phyloP scores from a whole-genome alignment of 2,797 vertebrate species.

The Hyperoplus lanceolatus region DNA sequence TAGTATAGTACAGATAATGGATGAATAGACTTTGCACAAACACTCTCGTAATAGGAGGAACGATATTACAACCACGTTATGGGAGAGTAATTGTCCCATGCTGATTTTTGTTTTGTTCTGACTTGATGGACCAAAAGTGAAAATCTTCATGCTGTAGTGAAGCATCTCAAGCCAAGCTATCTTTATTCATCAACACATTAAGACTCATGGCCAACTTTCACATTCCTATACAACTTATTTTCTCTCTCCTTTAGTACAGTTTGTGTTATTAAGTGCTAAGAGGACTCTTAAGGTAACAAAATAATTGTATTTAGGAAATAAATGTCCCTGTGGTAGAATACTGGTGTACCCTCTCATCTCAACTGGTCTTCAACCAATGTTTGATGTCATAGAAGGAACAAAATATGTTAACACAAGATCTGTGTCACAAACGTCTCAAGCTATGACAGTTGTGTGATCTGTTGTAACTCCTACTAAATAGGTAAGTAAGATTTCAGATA shows the following conservation, averaged over 20 bases:
- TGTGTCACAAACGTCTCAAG: background rate
- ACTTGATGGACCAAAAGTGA: slow-evolving; percentile 5
- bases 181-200: background rate
- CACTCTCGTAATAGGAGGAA: background rate
- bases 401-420: background rate
- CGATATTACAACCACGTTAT: background rate
- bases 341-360: too few relatives aligned
- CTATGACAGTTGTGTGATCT: background rate
- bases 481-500: background rate
- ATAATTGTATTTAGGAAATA: too few relatives aligned
- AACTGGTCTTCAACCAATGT: too few relatives aligned
- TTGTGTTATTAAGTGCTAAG: too few relatives aligned
- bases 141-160: slow-evolving; percentile 18
- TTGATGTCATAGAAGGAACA: background rate
- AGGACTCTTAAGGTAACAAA: too few relatives aligned
- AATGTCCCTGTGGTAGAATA: too few relatives aligned
- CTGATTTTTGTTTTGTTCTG: slow-evolving; percentile 4
- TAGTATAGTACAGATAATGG: too few relatives aligned
- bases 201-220: background rate
- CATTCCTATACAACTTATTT: background rate
- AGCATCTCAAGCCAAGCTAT: slow-evolving; percentile 46
- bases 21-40: background rate
- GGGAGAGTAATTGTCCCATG: background rate
- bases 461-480: background rate
- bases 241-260: background rate